Evolutionary conservation across 2,888 invertebrate genomes (phyloP), one percentile per base, ranked within the genome.

Genomic region (Eupithecia abbreviata): DNA sequence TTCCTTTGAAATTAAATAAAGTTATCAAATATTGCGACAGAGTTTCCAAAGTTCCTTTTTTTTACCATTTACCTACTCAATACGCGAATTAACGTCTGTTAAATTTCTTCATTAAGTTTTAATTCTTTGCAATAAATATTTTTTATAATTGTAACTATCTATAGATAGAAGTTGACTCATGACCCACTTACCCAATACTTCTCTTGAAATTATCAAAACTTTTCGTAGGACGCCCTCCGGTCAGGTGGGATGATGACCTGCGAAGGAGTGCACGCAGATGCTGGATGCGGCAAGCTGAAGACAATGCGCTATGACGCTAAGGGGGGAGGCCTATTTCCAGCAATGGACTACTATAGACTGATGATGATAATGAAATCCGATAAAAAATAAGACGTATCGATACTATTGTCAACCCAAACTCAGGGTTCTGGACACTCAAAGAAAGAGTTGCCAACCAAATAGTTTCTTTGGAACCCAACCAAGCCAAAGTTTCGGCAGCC

Each of bases 401-500:
- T 12, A 49, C 18, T 18, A 18, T 58, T 6, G 13, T 12, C 12
- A 49, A 49, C 10, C 49, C 49, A 49, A 49, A 49, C 49, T 49
- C 12, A 49, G 45, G 7, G 0, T 4, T 3, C 49, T 49, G 49
- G 49, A 4, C 7, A 51, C 15, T 15, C 47, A 47, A 62, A 62
- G 12, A 65, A 65, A 65, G 9, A 41, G 13, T 65, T 6, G 41
- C 65, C 3, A 45, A 68, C 6, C 45, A 30, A 62, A 72, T 65
- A 72, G 47, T 68, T 69, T 69, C 42, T 47, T 65, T 49, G 9
- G 42, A 70, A 66, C 41, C 10, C 51, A 12, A 3, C n/a, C 42
- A 12, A 47, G 69, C 30, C n/a, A 68, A 69, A 55, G 42, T 73
- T 69, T 62, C 68, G 7, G 2, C 72, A 58, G 51, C 67, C 62